Conservation (phyloP, 2,888 invertebrate species). For the Scaptomyza parva region DNA sequence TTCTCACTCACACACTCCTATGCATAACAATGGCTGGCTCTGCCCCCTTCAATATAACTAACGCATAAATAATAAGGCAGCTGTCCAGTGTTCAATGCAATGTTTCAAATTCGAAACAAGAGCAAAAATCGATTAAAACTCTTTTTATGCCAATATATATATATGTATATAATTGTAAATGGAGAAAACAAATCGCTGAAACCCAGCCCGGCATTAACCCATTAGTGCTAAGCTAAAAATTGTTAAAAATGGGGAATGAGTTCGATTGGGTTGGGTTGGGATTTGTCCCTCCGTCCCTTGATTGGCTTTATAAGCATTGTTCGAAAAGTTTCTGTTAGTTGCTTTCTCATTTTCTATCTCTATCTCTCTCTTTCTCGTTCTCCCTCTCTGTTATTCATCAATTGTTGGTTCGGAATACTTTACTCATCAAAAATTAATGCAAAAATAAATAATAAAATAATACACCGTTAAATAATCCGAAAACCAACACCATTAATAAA, state of each 20-base stretch:
- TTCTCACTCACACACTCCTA: not conserved
- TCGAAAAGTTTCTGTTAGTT: conserved; percentile 45
- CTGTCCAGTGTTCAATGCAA: conserved; percentile 55
- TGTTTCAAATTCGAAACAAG: conserved; percentile 48
- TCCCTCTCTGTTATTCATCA: conserved; percentile 32
- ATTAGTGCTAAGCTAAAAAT: conserved; percentile 41
- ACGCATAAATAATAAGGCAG: conserved; percentile 74
- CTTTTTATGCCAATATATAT: conserved; percentile 30
- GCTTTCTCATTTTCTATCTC: conserved; percentile 22
- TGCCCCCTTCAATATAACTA: conserved; percentile 35
- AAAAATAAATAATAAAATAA: conserved; percentile 83
- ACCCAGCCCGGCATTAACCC: conserved; percentile 43
- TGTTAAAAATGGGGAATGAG: not conserved
- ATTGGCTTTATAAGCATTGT: conserved; percentile 61
- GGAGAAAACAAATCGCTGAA: conserved; percentile 36
- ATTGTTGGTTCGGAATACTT: conserved; percentile 35
- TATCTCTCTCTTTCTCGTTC: too few species aligned
- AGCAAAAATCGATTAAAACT: conserved; percentile 65
- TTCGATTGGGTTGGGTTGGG: not conserved
- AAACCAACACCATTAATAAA: conserved; percentile 83
- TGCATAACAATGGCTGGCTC: not conserved
- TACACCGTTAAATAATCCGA: conserved; percentile 82
- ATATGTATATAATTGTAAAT: conserved; percentile 31
- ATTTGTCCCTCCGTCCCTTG: conserved; percentile 15
- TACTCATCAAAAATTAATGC: conserved; percentile 79